These are phyloP conservation scores for Lissonota sp. DNA, from an alignment of 2,888 invertebrate species.

Conservation along the genomic window DNA sequence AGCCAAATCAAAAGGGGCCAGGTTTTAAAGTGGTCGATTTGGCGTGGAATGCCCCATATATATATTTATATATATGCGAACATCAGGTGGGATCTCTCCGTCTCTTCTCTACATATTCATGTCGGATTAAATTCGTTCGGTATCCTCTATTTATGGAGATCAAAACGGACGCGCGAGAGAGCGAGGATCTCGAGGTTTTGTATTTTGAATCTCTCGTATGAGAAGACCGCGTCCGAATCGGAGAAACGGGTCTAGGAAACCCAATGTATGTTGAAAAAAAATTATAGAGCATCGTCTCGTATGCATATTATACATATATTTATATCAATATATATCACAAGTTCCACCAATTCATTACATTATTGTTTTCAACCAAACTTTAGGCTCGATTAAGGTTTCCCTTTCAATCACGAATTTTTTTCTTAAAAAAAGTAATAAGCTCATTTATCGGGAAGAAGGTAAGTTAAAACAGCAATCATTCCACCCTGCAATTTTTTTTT, in stretches of 20 bases:
- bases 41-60: no score
- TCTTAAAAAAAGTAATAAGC: no score
- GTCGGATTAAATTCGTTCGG: slow-evolving; percentile 75
- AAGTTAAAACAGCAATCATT: no score
- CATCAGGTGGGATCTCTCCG: slow-evolving; percentile 33
- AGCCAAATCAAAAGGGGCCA: no score
- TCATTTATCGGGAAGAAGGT: no score
- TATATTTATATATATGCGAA: slow-evolving; percentile 4
- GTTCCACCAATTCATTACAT: no score
- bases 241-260: slow-evolving; percentile 51
- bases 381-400: no score
- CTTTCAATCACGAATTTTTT: no score
- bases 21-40: no score
- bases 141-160: slow-evolving; percentile 52
- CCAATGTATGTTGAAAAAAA: slow-evolving; percentile 47
- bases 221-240: slow-evolving; percentile 56
- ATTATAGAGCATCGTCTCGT: slow-evolving; percentile 38
- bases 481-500: no score
- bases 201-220: slow-evolving; percentile 10
- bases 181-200: not conserved
- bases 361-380: no score
- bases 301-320: slow-evolving; percentile 19
- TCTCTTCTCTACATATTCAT: slow-evolving; percentile 76
- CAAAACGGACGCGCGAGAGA: slow-evolving; percentile 33
- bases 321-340: slow-evolving; percentile 8